Conservation (phyloP, 2,797 vertebrate genomes). For the Alfaro cultratus region DNA sequence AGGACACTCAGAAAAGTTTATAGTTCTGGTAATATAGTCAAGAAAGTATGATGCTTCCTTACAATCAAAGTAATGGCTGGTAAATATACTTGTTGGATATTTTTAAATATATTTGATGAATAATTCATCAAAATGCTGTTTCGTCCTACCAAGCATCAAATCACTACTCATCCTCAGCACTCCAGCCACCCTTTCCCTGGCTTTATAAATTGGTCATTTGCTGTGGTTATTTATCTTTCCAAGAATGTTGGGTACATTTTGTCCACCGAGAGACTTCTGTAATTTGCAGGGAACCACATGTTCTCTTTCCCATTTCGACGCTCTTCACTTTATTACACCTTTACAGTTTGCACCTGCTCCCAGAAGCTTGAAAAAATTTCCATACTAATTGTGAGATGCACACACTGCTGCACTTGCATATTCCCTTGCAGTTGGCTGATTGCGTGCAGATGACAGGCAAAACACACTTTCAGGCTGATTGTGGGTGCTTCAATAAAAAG, state of each 20-base stretch:
- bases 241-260: conserved; percentile 11
- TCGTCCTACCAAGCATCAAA: conserved; percentile 19
- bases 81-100: conserved; percentile 3
- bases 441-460: conserved; percentile 51
- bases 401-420: conserved; percentile 33
- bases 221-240: conserved; percentile 27
- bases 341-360: conserved; percentile 57
- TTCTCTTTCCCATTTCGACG: conserved; percentile 14
- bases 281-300: conserved; percentile 22
- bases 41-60: no score
- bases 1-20: not conserved
- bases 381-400: conserved; percentile 60
- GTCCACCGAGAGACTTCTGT: conserved; percentile 8
- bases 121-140: conserved; percentile 26
- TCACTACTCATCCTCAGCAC: conserved; percentile 15
- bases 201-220: conserved; percentile 21
- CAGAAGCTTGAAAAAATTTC: conserved; percentile 38
- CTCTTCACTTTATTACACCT: conserved; percentile 53
- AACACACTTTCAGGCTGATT: conserved; percentile 44
- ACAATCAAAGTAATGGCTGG: conserved; percentile 17
- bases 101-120: conserved; percentile 32
- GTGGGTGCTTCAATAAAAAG: conserved; percentile 46
- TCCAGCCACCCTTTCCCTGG: conserved; percentile 6
- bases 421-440: conserved; percentile 59
- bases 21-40: not conserved